Conservation (phyloP, 1,140 invertebrate species). For the Propsilocerus akamusi region DNA sequence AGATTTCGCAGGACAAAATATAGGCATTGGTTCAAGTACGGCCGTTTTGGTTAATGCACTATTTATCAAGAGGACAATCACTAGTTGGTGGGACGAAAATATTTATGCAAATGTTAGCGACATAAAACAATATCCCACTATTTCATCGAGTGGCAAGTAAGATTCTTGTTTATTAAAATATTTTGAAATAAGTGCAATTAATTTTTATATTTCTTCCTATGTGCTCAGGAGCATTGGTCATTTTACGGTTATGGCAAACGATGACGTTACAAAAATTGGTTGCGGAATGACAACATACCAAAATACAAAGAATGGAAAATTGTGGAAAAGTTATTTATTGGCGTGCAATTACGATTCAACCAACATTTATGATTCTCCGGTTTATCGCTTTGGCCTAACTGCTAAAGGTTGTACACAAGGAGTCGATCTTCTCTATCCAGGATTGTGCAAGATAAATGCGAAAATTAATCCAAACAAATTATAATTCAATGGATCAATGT, state of each 20-base stretch:
- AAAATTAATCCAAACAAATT: too few relatives aligned
- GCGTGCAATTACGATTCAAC: neutral
- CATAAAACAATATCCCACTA: neutral
- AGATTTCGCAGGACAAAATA: conserved; percentile 15
- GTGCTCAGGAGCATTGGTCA: neutral
- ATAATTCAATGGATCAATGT: too few relatives aligned
- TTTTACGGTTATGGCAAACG: neutral
- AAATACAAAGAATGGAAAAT: neutral
- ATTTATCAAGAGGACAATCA: neutral
- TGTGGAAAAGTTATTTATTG: neutral
- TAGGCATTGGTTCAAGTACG: conserved; percentile 10
- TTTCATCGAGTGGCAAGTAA: neutral
- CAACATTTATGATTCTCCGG: neutral
- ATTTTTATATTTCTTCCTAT: neutral
- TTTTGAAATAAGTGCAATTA: neutral
- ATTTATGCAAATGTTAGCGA: neutral
- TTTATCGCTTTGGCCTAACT: neutral
- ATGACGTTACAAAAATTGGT: neutral
- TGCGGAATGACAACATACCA: neutral
- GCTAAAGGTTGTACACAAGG: neutral
- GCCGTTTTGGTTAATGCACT: too few relatives aligned
- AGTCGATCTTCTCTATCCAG: neutral
- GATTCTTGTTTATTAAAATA: neutral
- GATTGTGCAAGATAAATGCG: too few relatives aligned
- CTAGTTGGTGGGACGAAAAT: neutral